Evolutionary conservation across 1,140 invertebrate species (phyloP).

Genomic region (Parasteatoda tepidariorum): DNA sequence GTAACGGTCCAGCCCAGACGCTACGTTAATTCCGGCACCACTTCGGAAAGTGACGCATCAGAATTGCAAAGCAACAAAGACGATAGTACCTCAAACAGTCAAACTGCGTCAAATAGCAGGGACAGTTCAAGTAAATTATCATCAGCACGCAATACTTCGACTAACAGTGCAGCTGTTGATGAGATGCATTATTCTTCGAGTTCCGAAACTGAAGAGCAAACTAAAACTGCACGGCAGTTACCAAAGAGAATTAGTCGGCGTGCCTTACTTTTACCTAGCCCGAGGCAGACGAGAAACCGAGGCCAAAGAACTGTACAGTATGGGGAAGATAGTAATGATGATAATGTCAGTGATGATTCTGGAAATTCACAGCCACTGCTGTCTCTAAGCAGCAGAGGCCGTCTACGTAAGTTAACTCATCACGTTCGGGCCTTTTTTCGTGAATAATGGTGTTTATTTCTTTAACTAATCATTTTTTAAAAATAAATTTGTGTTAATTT

Average conservation of each 20-base stretch:
- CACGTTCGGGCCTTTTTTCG: constrained; percentile 66
- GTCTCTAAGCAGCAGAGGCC: constrained; percentile 83
- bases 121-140: constrained; percentile 2
- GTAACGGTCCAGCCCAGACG: too few species aligned
- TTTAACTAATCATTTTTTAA: too few species aligned
- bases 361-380: constrained; percentile 67
- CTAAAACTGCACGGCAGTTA: background rate
- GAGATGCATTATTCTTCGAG: background rate
- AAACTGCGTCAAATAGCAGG: constrained; percentile 3
- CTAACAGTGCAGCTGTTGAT: background rate
- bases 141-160: background rate
- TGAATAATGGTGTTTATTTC: background rate
- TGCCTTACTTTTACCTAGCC: constrained; percentile 6
- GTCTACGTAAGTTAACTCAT: constrained; percentile 83
- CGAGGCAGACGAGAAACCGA: constrained; percentile 66
- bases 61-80: background rate
- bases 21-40: background rate
- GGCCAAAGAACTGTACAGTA: constrained; percentile 68
- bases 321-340: constrained; percentile 65
- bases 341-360: constrained; percentile 67
- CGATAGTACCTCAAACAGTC: constrained; percentile 18
- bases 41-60: constrained; percentile 30
- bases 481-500: too few species aligned
- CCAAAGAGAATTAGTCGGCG: background rate
- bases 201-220: constrained; percentile 6